Evolutionary conservation across 2,113 vertebrate genomes (phyloP).

Genomic region (Todiramphus chloris): DNA sequence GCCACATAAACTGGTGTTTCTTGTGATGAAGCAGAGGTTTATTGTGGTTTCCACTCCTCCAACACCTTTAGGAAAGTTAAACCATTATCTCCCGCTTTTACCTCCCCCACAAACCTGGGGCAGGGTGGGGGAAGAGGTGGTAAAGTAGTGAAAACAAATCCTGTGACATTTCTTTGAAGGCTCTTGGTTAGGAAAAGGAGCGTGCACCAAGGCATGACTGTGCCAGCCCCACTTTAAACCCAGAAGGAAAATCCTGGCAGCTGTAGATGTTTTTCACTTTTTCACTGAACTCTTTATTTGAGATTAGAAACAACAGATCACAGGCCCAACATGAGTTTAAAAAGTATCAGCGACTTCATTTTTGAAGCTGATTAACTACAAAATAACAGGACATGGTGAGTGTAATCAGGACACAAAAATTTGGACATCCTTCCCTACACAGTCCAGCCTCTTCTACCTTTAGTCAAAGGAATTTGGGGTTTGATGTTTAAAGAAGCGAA

Average conservation of each 20-base stretch:
- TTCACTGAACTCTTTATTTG: not conserved
- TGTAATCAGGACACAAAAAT: not conserved
- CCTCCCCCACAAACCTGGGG: not conserved
- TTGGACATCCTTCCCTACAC: not conserved
- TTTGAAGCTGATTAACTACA: not conserved
- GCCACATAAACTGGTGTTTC: not conserved
- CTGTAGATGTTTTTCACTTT: not conserved
- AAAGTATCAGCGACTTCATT: not conserved
- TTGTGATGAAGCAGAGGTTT: fast-evolving
- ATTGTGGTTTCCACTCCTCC: not conserved
- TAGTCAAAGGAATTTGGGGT: not conserved
- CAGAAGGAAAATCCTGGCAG: not conserved
- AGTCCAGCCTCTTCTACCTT: not conserved
- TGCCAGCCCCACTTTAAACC: not conserved
- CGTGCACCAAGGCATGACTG: not conserved
- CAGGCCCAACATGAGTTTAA: not conserved
- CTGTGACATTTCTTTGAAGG: not conserved
- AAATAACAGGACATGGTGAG: not conserved
- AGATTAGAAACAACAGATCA: not conserved
- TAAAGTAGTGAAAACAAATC: not conserved
- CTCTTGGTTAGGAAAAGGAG: not conserved
- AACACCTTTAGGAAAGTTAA: not conserved
- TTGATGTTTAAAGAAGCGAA: not conserved
- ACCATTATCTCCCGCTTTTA: not conserved
- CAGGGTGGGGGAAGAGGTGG: not conserved